Conservation (phyloP, 2,113 vertebrate species). For the Thryonomys swinderianus region DNA sequence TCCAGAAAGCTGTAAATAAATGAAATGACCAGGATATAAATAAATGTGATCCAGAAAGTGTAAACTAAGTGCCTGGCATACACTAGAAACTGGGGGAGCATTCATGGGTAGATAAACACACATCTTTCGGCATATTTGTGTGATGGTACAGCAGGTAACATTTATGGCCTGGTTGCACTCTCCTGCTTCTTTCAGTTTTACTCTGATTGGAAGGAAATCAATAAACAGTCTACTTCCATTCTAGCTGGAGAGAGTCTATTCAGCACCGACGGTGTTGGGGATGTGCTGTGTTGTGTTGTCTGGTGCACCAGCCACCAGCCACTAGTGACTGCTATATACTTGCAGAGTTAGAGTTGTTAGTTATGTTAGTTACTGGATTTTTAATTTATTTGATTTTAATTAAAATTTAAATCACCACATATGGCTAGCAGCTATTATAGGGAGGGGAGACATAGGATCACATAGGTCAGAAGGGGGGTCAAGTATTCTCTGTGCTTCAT, state of each 20-base stretch:
- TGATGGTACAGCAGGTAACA: background rate
- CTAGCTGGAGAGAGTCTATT: background rate
- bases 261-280: background rate
- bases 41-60: background rate
- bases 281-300: background rate
- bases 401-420: background rate
- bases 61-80: background rate
- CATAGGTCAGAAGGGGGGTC: background rate
- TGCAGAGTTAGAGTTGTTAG: background rate
- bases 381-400: background rate
- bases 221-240: background rate
- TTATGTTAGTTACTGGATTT: background rate
- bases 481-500: background rate
- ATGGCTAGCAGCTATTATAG: background rate
- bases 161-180: fast-evolving
- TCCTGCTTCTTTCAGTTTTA: background rate
- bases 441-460: background rate
- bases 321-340: background rate
- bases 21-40: background rate
- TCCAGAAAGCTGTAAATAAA: background rate
- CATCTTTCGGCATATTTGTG: background rate
- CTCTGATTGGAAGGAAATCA: background rate
- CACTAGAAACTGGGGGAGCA: background rate
- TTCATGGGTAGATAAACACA: background rate
- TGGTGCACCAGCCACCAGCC: fast-evolving